Conservation (phyloP, 1,140 invertebrate species). For the Mercenaria mercenaria region DNA sequence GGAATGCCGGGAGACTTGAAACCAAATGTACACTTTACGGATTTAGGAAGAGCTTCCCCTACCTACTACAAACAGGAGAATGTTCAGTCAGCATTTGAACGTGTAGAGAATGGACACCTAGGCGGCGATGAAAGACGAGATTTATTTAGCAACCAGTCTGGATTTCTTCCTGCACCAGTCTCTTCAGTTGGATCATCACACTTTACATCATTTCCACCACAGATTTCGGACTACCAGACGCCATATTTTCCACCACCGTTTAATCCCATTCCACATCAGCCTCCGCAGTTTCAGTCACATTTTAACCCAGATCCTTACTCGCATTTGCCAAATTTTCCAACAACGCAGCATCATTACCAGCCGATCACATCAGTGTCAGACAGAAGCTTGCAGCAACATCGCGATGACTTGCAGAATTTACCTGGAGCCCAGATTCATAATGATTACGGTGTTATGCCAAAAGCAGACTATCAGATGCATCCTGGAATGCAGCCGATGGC, state of each 20-base stretch:
- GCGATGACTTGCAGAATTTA: conserved; percentile 23
- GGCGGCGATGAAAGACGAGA: conserved; percentile 42
- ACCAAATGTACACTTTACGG: conserved; percentile 43
- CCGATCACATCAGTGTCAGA: not conserved
- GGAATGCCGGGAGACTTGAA: conserved; percentile 28
- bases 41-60: conserved; percentile 47
- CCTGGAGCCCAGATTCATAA: not conserved
- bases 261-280: conserved; percentile 54
- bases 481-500: conserved; percentile 15
- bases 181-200: conserved; percentile 14
- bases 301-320: conserved; percentile 50
- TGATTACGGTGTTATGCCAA: conserved; percentile 40
- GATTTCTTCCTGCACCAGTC: conserved; percentile 9
- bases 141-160: conserved; percentile 25
- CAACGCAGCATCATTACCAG: conserved; percentile 40
- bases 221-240: conserved; percentile 59
- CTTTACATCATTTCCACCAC: conserved; percentile 51
- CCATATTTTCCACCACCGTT: conserved; percentile 64
- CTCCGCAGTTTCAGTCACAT: conserved; percentile 42
- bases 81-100: conserved; percentile 53
- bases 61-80: conserved; percentile 50
- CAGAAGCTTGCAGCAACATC: conserved; percentile 6
- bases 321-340: not conserved
- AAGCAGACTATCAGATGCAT: conserved; percentile 58
- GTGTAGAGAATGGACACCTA: conserved; percentile 55